phyloP scores from a whole-genome alignment of 2,797 vertebrate genomes.

The Linurgus olivaceus region DNA sequence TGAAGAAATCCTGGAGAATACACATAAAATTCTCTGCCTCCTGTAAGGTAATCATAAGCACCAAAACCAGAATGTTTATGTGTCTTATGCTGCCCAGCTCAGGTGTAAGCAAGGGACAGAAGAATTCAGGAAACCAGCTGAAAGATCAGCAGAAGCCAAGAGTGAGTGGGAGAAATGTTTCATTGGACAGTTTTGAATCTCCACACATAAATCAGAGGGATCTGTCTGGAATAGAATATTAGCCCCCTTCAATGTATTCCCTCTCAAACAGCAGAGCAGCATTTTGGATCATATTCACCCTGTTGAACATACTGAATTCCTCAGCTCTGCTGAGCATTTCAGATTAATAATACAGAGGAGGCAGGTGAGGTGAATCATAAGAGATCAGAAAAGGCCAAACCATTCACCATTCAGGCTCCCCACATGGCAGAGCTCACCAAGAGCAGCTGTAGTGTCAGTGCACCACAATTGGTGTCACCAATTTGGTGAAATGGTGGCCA shows the following conservation, averaged over 20 bases:
- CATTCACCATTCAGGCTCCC: neutral
- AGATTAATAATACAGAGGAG: neutral
- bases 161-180: neutral
- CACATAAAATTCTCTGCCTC: neutral
- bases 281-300: neutral
- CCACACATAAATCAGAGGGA: neutral
- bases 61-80: neutral
- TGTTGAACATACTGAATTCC: neutral
- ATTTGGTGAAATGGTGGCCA: neutral
- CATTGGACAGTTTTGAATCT: neutral
- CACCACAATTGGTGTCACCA: neutral
- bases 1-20: neutral
- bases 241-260: neutral
- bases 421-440: neutral
- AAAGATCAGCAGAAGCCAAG: neutral
- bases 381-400: neutral
- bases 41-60: neutral
- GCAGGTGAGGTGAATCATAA: neutral
- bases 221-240: neutral
- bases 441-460: neutral
- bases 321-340: neutral
- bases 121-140: neutral
- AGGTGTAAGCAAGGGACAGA: neutral
- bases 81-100: neutral
- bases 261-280: neutral